Evolutionary conservation across 1,140 invertebrate genomes (phyloP).

Genomic region (Scaptodrosophila lebanonensis): DNA sequence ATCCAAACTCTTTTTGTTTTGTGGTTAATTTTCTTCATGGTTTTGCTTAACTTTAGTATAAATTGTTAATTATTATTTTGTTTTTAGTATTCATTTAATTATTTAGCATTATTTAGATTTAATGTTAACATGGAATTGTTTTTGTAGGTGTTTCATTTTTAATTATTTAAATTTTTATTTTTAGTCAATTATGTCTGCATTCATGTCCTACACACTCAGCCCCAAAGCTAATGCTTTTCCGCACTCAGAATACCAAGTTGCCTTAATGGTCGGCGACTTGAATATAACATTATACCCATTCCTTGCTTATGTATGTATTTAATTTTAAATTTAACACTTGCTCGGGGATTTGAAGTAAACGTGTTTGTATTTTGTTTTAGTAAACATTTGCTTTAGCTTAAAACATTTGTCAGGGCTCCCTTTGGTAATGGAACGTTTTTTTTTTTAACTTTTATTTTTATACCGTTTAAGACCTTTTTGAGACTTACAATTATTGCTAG

Average conservation of each 20-base stretch:
- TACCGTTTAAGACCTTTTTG: conserved; percentile 28
- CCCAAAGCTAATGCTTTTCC: no score
- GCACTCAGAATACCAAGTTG: no score
- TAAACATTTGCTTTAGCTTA: conserved; percentile 61
- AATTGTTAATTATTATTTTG: conserved; percentile 20
- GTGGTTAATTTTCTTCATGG: neutral
- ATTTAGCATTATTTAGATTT: conserved; percentile 74
- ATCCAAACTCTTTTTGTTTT: conserved; percentile 5
- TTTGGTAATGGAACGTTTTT: conserved; percentile 43
- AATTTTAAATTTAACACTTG: conserved; percentile 74
- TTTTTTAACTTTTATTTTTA: conserved; percentile 34
- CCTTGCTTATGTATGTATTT: conserved; percentile 59
- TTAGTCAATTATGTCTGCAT: conserved; percentile 46
- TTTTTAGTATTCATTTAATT: conserved; percentile 71
- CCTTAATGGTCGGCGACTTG: no score
- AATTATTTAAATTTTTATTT: conserved; percentile 56
- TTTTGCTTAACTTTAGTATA: conserved; percentile 5
- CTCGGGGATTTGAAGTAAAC: conserved; percentile 61
- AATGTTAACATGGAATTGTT: conserved; percentile 77
- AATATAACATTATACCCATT: conserved; percentile 14
- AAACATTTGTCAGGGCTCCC: conserved; percentile 52
- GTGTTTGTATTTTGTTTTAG: conserved; percentile 62
- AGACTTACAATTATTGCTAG: conserved; percentile 58
- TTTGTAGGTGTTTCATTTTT: conserved; percentile 64
- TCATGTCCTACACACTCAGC: conserved; percentile 20